Conservation (phyloP, 2,888 invertebrate species). For the Drosophila setosimentum region DNA sequence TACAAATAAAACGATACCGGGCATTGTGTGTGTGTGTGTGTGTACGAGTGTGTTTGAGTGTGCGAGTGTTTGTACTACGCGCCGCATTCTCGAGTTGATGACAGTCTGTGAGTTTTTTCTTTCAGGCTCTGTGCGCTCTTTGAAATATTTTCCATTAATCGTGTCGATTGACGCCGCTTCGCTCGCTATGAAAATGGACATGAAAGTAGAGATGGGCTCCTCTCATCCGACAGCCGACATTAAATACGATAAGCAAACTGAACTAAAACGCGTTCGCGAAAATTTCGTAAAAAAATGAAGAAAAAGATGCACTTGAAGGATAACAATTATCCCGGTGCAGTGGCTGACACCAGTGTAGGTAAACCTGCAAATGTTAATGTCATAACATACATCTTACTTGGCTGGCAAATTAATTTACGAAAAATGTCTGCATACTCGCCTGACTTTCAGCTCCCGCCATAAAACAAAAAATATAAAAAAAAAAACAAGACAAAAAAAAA, state of each 20-base stretch:
- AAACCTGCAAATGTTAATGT: constrained; percentile 30
- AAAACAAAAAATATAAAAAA: constrained; percentile 33
- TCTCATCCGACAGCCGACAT: constrained; percentile 4
- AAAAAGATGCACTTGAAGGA: constrained; percentile 19
- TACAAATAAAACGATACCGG: constrained; percentile 58
- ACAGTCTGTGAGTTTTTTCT: constrained; percentile 25
- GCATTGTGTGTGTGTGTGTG: constrained; percentile 6
- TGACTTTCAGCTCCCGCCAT: constrained; percentile 28
- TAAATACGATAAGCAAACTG: constrained; percentile 14
- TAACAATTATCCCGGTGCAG: not conserved
- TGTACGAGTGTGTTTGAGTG: constrained; percentile 8
- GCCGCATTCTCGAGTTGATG: constrained; percentile 34
- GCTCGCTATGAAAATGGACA: constrained; percentile 25
- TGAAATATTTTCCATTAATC: constrained; percentile 57
- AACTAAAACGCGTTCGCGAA: constrained; percentile 17
- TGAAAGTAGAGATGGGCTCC: constrained; percentile 2
- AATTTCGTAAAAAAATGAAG: not conserved
- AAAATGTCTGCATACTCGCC: constrained; percentile 18
- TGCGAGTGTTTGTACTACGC: constrained; percentile 40
- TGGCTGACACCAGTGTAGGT: constrained; percentile 12
- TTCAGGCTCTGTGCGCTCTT: constrained; percentile 19
- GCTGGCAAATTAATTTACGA: constrained; percentile 22
- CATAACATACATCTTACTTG: constrained; percentile 26
- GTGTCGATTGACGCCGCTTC: constrained; percentile 40
- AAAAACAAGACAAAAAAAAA: constrained; percentile 33